A percentile compares a stretch with the other conserved stretches of the same genome.
These are phyloP conservation scores for Apodemia mormo DNA, from an alignment of 2,888 invertebrate species.

Conservation along the genomic window DNA sequence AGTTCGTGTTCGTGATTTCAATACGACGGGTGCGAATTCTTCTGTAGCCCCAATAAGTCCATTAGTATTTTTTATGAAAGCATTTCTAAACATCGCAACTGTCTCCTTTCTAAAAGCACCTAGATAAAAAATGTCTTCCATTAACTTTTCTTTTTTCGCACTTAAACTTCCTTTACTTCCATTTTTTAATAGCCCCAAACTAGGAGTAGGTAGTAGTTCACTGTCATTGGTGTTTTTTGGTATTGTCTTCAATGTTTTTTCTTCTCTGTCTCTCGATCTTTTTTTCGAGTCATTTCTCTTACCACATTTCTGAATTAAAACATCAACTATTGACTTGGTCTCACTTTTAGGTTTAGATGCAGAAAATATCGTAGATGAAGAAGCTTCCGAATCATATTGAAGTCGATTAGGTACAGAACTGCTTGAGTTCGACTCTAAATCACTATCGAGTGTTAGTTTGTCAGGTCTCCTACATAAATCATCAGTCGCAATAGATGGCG, in stretches of 20 bases:
- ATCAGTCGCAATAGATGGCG: conserved; percentile 82
- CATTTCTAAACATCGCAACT: conserved; percentile 84
- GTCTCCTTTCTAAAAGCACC: conserved; percentile 86
- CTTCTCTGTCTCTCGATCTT: conserved; percentile 78
- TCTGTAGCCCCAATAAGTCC: conserved; percentile 81
- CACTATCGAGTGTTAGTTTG: conserved; percentile 82
- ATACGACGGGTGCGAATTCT: conserved; percentile 86
- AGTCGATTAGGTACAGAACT: conserved; percentile 77
- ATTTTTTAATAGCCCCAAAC: conserved; percentile 73
- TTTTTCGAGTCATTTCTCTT: conserved; percentile 80
- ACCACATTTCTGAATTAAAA: conserved; percentile 85
- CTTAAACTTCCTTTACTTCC: conserved; percentile 64
- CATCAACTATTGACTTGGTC: conserved; percentile 84
- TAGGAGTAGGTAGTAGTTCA: conserved; percentile 85
- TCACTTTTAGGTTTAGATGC: conserved; percentile 74
- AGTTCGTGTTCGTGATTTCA: conserved; percentile 88
- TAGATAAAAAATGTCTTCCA: conserved; percentile 82
- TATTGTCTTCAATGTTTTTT: conserved; percentile 78
- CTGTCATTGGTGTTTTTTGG: conserved; percentile 77
- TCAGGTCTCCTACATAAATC: conserved; percentile 73
- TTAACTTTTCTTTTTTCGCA: conserved; percentile 72
- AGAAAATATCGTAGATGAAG: conserved; percentile 80
- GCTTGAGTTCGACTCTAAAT: conserved; percentile 86
- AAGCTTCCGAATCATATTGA: conserved; percentile 86
- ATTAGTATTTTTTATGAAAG: conserved; percentile 84